A percentile compares a stretch with the other conserved stretches of the same genome.
These are phyloP conservation scores for Gonioctena quinquepunctata DNA, from an alignment of 1,140 invertebrate species.

Conservation along the genomic window DNA sequence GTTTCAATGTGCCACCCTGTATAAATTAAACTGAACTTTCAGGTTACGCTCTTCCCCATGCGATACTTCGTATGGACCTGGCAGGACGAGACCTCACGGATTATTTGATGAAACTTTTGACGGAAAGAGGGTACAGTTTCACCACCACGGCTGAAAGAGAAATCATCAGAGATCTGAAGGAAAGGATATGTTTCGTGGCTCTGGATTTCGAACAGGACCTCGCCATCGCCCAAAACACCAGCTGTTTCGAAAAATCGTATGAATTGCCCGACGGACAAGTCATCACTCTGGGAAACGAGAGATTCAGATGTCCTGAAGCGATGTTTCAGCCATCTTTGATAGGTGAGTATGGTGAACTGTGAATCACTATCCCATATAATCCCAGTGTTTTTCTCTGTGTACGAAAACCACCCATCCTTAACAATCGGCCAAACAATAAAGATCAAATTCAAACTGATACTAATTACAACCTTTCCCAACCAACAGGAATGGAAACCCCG, in stretches of 20 bases:
- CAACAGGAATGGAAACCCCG: slow-evolving; percentile 69
- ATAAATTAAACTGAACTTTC: no score
- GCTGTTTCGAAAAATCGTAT: slow-evolving; percentile 75
- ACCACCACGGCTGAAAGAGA: slow-evolving; percentile 69
- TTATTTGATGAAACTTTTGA: slow-evolving; percentile 75
- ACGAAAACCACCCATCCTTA: background rate
- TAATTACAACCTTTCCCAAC: no score
- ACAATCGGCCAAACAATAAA: background rate
- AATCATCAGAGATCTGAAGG: slow-evolving; percentile 80
- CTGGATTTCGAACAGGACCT: slow-evolving; percentile 64
- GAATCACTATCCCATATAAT: background rate
- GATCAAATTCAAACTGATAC: background rate
- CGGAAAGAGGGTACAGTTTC: slow-evolving; percentile 65
- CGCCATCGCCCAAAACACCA: slow-evolving; percentile 68
- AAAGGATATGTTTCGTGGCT: slow-evolving; percentile 77
- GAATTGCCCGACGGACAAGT: slow-evolving; percentile 84
- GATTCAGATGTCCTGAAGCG: slow-evolving; percentile 85
- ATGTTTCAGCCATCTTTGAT: slow-evolving; percentile 81
- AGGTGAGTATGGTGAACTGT: slow-evolving; percentile 10
- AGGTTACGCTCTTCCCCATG: slow-evolving; percentile 65
- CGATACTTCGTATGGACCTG: slow-evolving; percentile 81
- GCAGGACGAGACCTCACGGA: slow-evolving; percentile 75
- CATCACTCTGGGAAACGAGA: slow-evolving; percentile 79
- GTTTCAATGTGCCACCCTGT: no score
- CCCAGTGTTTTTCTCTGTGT: background rate